Percentiles rank a stretch among this genome's conserved stretches.
Evolutionary conservation across 2,797 vertebrate species (phyloP).

Genomic region (Arremon aurantiirostris): DNA sequence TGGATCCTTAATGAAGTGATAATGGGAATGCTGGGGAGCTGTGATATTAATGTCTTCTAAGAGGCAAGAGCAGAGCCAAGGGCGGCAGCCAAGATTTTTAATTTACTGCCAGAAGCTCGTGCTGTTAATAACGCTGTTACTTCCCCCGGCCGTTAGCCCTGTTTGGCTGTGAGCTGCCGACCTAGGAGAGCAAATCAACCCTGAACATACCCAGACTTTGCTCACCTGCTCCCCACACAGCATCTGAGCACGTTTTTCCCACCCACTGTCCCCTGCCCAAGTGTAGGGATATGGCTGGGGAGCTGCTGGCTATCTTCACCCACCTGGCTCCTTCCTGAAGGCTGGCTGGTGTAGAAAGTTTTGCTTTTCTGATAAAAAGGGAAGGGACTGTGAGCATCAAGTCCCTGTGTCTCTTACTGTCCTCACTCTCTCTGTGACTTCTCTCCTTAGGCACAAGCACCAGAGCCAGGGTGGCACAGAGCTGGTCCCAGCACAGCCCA

Average conservation of each 20-base stretch:
- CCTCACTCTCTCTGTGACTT: background rate
- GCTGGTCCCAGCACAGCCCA: background rate
- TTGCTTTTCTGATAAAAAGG: background rate
- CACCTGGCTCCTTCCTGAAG: background rate
- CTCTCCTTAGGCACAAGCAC: background rate
- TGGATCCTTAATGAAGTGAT: conserved; percentile 72
- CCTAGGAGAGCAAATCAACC: background rate
- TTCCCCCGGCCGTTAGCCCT: conserved; percentile 1
- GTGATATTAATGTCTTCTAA: conserved; percentile 71
- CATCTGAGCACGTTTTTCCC: background rate
- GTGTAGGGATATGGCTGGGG: background rate
- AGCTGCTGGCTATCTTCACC: background rate
- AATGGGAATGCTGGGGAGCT: conserved; percentile 70
- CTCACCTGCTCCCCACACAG: background rate
- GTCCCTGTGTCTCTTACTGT: background rate
- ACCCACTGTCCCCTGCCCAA: accelerated
- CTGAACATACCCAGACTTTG: background rate
- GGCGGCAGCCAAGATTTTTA: conserved; percentile 67
- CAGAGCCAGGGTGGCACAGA: accelerated
- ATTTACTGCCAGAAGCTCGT: conserved; percentile 65
- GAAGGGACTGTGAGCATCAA: background rate
- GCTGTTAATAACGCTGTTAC: conserved; percentile 49
- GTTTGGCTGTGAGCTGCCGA: background rate
- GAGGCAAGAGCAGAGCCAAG: conserved; percentile 63
- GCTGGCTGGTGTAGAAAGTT: background rate